Base-by-base conservation (phyloP, 2,113 vertebrate species). In the Panthera leo region DNA sequence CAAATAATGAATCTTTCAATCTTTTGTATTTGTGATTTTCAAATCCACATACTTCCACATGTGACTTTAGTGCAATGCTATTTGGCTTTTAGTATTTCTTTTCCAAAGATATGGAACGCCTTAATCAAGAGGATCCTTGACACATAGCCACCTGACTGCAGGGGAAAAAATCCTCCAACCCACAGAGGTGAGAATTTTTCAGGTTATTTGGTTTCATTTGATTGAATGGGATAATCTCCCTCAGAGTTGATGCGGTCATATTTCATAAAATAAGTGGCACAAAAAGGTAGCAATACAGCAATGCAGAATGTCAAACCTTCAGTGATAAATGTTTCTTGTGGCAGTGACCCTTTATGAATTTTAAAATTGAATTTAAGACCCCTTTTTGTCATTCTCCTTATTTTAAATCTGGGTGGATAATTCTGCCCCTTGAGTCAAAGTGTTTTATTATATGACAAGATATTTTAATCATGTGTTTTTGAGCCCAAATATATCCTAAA, bases 361-460 rank as follows among this genome's bases (percentile, higher is more conserved):
- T 92, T 85, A 39, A 95, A 94, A 88, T 76, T 91, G 65, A 88
- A 71, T 63, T 90, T 85, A 91, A 89, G 71, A 58, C 36, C 18
- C 2, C 25, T 21, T 61, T 91, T 89, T 34, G 55, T 91, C 71
- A 42, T 93, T 94, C 53, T 92, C 21, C 4, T 7, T 73, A 89
- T 67, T 91, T 86, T 94, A 63, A 86, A 31, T 45, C 75, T 78
- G 34, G 1, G 23, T 94, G 14, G 82, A 39, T 85, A 88, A 51
- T 5, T 85, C 25, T 94, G 9, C 39, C 39, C 2, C 65, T 84
- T 16, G 12, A 36, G 27, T 89, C 79, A 83, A 73, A 19, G 21
- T 73, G n/a, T 75, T 97, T 83, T 95, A 71, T 96, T 84, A 88
- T 80, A 85, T 93, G 55, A 76, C 27, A 75, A 48, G 63, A n/a